A percentile compares a stretch with the other conserved stretches of the same genome.
Evolutionary conservation across 2,113 vertebrate species (phyloP).

Genomic region (Dinomys branickii): DNA sequence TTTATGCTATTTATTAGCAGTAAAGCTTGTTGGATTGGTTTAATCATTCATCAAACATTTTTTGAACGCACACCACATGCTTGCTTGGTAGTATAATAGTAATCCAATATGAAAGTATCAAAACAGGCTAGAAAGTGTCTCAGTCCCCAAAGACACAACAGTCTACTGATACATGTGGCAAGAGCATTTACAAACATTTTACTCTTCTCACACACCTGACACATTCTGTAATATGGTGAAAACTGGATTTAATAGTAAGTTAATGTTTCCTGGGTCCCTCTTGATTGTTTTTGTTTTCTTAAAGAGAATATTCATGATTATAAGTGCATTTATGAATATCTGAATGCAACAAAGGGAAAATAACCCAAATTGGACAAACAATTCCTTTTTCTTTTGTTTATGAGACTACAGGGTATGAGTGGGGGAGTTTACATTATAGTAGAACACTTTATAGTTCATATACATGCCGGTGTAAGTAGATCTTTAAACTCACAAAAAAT

Average conservation of each 20-base stretch:
- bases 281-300: not conserved
- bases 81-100: too few species aligned
- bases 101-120: not conserved
- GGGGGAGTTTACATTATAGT: not conserved
- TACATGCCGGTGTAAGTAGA: not conserved
- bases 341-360: not conserved
- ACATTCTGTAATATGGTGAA: not conserved
- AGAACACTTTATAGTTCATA: not conserved
- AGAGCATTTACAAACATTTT: not conserved
- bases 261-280: not conserved
- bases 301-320: not conserved
- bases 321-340: not conserved
- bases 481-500: not conserved
- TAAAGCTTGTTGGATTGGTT: not conserved
- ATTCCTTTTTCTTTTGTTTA: not conserved
- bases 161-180: not conserved
- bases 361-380: not conserved
- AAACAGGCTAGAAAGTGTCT: not conserved
- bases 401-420: not conserved
- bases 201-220: not conserved
- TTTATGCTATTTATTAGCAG: not conserved
- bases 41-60: not conserved
- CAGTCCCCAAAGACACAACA: not conserved
- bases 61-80: not conserved
- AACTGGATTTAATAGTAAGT: not conserved